Evolutionary conservation across 92 coral and sea anemone species (phyloP).

Genomic region (Heliopora coerulea): DNA sequence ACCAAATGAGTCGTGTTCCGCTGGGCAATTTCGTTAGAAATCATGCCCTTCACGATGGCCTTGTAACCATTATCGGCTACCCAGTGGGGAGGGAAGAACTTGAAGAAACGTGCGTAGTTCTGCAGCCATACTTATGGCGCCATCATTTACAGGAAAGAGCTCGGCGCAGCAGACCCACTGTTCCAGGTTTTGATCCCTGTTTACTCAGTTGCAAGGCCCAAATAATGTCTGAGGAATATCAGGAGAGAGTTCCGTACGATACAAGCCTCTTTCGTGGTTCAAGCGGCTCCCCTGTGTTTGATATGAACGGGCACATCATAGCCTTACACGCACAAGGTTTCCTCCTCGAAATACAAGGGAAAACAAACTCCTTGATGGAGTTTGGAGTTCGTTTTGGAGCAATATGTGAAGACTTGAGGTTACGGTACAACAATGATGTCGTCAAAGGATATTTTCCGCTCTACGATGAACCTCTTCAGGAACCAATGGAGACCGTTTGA

Average conservation of each 20-base stretch:
- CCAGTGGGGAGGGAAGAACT: neutral
- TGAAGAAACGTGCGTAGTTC: slow-evolving; percentile 20
- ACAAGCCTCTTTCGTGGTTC: slow-evolving; percentile 1
- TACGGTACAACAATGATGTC: neutral
- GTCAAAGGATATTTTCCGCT: neutral
- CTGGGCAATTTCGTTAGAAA: neutral
- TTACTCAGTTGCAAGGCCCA: neutral
- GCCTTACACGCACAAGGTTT: slow-evolving; percentile 13
- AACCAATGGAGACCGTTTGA: no score
- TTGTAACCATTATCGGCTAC: neutral
- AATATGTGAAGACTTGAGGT: neutral
- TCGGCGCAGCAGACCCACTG: neutral
- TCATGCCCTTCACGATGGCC: neutral
- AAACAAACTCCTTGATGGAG: slow-evolving; percentile 9
- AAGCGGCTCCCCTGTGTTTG: slow-evolving; percentile 16
- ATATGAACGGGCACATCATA: neutral
- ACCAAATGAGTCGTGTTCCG: neutral
- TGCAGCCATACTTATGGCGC: neutral
- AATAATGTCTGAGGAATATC: neutral
- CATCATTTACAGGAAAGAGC: neutral
- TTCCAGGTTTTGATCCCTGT: neutral
- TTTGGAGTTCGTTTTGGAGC: neutral
- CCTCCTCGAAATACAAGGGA: neutral
- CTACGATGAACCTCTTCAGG: neutral
- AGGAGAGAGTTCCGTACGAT: slow-evolving; percentile 3